Percentiles rank a stretch among this genome's conserved stretches.
These are phyloP conservation scores for Dromaius novaehollandiae DNA, from an alignment of 2,113 vertebrate species.

Conservation along the genomic window DNA sequence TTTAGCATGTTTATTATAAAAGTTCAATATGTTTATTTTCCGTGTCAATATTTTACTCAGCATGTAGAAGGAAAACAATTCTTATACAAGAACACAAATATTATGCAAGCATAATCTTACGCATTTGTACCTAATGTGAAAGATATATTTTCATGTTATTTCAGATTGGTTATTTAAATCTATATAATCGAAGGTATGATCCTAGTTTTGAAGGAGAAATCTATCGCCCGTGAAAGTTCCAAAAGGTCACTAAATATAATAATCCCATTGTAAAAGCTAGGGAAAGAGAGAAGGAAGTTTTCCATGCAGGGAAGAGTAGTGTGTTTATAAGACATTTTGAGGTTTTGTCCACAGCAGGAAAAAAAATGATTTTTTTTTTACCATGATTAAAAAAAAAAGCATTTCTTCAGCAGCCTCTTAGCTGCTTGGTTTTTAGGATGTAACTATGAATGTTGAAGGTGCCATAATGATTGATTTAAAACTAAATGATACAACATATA, in stretches of 20 bases:
- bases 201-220: neutral
- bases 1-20: neutral
- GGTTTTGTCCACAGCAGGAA: neutral
- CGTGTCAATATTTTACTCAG: neutral
- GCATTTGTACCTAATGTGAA: neutral
- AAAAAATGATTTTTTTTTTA: neutral
- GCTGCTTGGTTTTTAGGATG: neutral
- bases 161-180: neutral
- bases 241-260: neutral
- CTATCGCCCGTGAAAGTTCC: neutral
- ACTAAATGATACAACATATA: neutral
- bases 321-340: neutral
- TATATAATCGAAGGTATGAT: rapidly evolving
- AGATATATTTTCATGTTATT: neutral
- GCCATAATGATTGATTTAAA: neutral
- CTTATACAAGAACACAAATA: neutral
- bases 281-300: neutral
- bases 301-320: neutral
- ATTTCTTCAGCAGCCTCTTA: neutral
- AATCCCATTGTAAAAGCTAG: neutral
- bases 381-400: neutral
- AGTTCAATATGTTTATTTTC: neutral
- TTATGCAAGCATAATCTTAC: rapidly evolving
- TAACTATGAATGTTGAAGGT: neutral
- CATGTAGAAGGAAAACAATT: neutral